Evolutionary conservation across 2,797 vertebrate species (phyloP).

Genomic region (Labroides dimidiatus): DNA sequence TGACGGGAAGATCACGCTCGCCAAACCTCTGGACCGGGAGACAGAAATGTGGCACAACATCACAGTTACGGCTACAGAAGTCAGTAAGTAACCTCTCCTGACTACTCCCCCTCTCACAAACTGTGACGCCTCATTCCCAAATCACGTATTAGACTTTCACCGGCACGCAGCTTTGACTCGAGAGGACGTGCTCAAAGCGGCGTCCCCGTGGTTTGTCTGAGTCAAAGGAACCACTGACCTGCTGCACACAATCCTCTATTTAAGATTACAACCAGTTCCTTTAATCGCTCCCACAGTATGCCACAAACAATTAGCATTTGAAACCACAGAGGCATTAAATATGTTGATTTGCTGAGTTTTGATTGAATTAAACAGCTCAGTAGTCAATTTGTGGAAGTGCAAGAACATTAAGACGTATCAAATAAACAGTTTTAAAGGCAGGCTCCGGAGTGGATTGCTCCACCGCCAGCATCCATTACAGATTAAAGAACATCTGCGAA

Average conservation of each 20-base stretch:
- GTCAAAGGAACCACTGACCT: constrained; percentile 58
- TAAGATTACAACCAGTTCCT: constrained; percentile 30
- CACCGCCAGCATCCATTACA: constrained; percentile 79
- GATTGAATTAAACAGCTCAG: constrained; percentile 82
- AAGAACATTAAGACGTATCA: constrained; percentile 81
- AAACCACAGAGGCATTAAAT: constrained; percentile 73
- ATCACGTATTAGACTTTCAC: constrained; percentile 27
- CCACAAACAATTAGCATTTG: constrained; percentile 75
- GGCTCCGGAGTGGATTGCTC: constrained; percentile 76
- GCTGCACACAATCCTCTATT: constrained; percentile 37
- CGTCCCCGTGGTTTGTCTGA: constrained; percentile 14
- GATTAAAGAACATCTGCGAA: constrained; percentile 83
- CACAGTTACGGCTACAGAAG: constrained; percentile 96
- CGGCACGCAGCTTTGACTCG: constrained; percentile 19
- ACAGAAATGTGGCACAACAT: constrained; percentile 97
- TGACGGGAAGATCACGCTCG: constrained; percentile 95
- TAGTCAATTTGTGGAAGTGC: constrained; percentile 79
- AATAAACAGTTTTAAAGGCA: constrained; percentile 81
- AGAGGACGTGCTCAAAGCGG: not conserved
- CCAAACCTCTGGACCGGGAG: constrained; percentile 95
- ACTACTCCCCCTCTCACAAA: constrained; percentile 6
- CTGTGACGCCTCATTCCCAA: constrained; percentile 25
- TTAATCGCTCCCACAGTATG: constrained; percentile 51
- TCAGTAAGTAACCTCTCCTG: constrained; percentile 87
- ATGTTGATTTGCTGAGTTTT: constrained; percentile 79